phyloP scores from a whole-genome alignment of 2,888 invertebrate genomes.

The Dryomyza anilis region DNA sequence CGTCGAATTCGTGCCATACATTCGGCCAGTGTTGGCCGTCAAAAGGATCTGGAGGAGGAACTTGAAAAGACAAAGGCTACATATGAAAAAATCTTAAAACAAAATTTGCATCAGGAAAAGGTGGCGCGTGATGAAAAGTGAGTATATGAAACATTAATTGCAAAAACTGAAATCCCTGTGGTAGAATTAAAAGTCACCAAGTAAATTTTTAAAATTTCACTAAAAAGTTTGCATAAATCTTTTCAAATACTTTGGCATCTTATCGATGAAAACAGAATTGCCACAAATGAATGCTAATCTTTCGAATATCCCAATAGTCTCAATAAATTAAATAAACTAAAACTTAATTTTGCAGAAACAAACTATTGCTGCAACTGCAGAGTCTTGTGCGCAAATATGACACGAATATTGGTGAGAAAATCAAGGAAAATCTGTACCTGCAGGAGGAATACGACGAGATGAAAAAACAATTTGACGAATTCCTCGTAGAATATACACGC shows the following conservation, averaged over 20 bases:
- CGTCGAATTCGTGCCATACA: slow-evolving; percentile 40
- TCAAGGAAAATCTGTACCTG: slow-evolving; percentile 46
- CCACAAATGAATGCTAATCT: neutral
- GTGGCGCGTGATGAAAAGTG: slow-evolving; percentile 52
- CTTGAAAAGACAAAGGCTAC: slow-evolving; percentile 35
- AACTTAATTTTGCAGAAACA: slow-evolving; percentile 49
- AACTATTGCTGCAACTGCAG: slow-evolving; percentile 50
- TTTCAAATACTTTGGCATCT: too few relatives aligned
- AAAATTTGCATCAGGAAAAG: slow-evolving; percentile 43
- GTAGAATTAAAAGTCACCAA: neutral
- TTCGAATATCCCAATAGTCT: too few relatives aligned
- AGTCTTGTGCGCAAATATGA: slow-evolving; percentile 54
- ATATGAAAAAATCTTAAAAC: slow-evolving; percentile 38
- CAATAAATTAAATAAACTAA: neutral
- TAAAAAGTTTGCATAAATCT: neutral
- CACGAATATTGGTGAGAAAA: slow-evolving; percentile 50
- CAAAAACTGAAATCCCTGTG: neutral
- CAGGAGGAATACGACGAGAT: slow-evolving; percentile 40
- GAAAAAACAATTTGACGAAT: slow-evolving; percentile 43
- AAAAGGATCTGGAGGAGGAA: slow-evolving; percentile 43
- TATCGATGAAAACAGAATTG: neutral
- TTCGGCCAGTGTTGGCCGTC: slow-evolving; percentile 40
- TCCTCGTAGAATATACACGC: slow-evolving; percentile 42
- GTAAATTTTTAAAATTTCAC: too few relatives aligned
- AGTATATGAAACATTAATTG: slow-evolving; percentile 46